Conservation (phyloP, 2,888 invertebrate species). For the Drosophila buzzatii region DNA sequence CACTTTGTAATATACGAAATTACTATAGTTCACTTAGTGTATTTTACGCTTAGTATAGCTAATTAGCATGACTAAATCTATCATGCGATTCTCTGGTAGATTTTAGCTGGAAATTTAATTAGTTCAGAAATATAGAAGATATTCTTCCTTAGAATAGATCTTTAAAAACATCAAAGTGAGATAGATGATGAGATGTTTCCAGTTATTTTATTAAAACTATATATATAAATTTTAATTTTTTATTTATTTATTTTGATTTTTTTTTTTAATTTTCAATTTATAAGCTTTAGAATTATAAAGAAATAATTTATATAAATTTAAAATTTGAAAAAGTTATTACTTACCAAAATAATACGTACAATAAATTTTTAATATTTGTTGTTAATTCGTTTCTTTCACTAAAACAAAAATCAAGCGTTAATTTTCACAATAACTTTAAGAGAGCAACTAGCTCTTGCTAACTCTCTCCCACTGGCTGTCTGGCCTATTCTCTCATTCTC, state of each 20-base stretch:
- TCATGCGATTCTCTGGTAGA: neutral
- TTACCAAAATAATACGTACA: neutral
- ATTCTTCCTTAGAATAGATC: neutral
- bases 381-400: neutral
- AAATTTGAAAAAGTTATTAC: neutral
- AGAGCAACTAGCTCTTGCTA: slow-evolving; percentile 22
- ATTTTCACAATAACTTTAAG: slow-evolving; percentile 37
- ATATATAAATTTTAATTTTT: no score
- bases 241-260: no score
- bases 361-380: no score
- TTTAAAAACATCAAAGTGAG: neutral
- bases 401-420: slow-evolving; percentile 14
- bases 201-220: neutral
- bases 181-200: neutral
- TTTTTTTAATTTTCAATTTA: no score
- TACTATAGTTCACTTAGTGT: neutral
- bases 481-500: slow-evolving; percentile 30
- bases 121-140: neutral
- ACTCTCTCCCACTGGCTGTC: slow-evolving; percentile 16
- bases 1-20: neutral
- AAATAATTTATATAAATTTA: no score
- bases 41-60: neutral
- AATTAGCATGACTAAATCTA: neutral
- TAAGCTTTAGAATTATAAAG: no score
- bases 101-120: neutral